phyloP scores from a whole-genome alignment of 1,140 invertebrate species.

The Danaus melanippus region DNA sequence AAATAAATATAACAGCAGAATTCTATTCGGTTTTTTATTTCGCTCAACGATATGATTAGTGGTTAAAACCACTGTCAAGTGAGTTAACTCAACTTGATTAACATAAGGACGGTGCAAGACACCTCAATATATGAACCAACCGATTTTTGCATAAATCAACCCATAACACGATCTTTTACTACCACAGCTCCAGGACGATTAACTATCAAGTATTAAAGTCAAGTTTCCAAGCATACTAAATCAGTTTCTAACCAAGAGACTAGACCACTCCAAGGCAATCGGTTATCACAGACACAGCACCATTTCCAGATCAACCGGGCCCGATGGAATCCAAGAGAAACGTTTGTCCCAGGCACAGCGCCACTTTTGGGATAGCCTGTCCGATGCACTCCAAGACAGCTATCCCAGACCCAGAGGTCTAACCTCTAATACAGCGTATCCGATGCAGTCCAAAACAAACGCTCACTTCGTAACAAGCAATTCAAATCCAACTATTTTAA shows the following conservation, averaged over 20 bases:
- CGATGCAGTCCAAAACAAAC: constrained; percentile 5
- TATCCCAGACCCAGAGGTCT: constrained; percentile 1
- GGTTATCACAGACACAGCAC: not conserved
- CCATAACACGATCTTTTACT: no score
- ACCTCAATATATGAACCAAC: no score
- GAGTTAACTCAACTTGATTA: not conserved
- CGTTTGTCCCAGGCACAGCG: not conserved
- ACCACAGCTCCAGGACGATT: no score
- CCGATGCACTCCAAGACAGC: constrained; percentile 9
- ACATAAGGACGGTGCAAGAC: no score
- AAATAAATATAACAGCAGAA: constrained; percentile 2
- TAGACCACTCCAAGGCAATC: not conserved
- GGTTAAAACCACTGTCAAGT: not conserved
- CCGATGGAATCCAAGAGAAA: constrained; percentile 2
- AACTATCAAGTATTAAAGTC: no score
- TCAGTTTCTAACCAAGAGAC: not conserved
- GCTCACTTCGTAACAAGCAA: not conserved
- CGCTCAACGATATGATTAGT: not conserved
- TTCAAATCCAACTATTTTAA: no score
- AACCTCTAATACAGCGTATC: not conserved
- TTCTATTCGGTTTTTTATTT: constrained; percentile 1
- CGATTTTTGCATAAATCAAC: no score
- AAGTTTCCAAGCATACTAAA: not conserved
- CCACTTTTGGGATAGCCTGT: constrained; percentile 2
- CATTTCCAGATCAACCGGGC: not conserved